Evolutionary conservation across 2,113 vertebrate genomes (phyloP), one percentile per base, ranked within the genome.

Genomic region (Callithrix jacchus): DNA sequence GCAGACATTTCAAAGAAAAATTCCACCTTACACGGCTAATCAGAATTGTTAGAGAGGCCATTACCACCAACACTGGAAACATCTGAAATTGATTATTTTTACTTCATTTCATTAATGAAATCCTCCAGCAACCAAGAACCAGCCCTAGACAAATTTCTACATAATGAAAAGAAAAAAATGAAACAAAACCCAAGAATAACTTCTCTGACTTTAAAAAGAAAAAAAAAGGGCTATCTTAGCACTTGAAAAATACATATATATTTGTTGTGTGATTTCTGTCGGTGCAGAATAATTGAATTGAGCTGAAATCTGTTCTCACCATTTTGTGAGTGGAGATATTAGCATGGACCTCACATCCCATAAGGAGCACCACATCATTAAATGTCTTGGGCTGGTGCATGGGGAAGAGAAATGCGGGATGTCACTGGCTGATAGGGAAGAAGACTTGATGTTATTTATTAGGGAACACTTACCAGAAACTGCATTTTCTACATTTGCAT

Each of bases 61-160:
- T 98, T 98, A 98, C 98, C 97, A 98, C 98, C 98, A 98, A 98
- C 98, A 97, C 98, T 96, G 96, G 96, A 97, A 98, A 98, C 97
- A 97, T 98, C 97, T 98, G 98, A 98, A 98, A 98, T 98, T 97
- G 98, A 98, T 98, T 98, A 98, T 98, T 98, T 98, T 98, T 97
- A 97, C 97, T 98, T 97, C 12, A 45, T 82, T 97, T 98, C 91
- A 86, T 98, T 98, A 98, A 98, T 98, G 98, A 98, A 98, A 98
- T 97, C 97, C 98, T 98, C 98, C 96, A 97, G 98, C 71, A 14
- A 96, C 96, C 18, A 23, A 74, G 37, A 97, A 80, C 45, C 6
- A 91, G 96, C 5, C 0, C 97, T 1, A 3, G 95, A 97, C 74
- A 56, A 91, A 95, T 97, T 94, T 0, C 66, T 52, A 14, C 76